phyloP scores from a whole-genome alignment of 2,888 invertebrate species.

The Frankliniella intonsa region DNA sequence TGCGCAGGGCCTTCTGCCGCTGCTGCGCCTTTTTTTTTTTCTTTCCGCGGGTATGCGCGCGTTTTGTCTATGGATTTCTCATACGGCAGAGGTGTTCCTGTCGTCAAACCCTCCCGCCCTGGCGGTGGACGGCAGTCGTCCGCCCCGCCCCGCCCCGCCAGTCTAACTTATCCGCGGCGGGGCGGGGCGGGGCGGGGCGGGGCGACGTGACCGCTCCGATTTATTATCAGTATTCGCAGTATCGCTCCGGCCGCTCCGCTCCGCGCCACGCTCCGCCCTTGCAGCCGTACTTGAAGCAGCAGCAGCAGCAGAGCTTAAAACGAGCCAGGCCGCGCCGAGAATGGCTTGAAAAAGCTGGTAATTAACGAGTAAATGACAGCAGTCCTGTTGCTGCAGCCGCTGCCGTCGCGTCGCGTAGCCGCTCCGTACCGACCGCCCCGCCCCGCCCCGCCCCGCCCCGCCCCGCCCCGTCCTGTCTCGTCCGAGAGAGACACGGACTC shows the following conservation, averaged over 20 bases:
- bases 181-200: not conserved
- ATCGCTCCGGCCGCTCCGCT: no score
- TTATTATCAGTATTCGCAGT: constrained; percentile 6
- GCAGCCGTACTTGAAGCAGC: no score
- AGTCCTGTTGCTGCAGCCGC: not conserved
- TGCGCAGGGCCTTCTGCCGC: no score
- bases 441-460: not conserved
- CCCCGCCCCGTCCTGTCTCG: not conserved
- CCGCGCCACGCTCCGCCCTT: no score
- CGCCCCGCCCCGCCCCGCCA: not conserved
- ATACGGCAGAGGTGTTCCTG: no score
- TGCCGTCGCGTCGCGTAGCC: not conserved
- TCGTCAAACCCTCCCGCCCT: not conserved
- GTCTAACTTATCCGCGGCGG: not conserved
- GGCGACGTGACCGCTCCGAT: not conserved
- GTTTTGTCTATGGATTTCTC: no score
- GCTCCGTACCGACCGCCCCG: not conserved
- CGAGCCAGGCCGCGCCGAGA: not conserved
- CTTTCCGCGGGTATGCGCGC: no score
- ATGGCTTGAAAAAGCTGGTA: constrained; percentile 16
- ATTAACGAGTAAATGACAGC: constrained; percentile 9
- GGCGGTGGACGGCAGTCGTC: not conserved
- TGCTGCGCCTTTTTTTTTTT: no score
- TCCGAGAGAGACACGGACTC: not conserved
- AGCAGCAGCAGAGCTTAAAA: not conserved